A percentile compares a stretch with the other conserved stretches of the same genome.
Conservation (phyloP, 2,797 vertebrate genomes). For the Sandelia bainsii region DNA sequence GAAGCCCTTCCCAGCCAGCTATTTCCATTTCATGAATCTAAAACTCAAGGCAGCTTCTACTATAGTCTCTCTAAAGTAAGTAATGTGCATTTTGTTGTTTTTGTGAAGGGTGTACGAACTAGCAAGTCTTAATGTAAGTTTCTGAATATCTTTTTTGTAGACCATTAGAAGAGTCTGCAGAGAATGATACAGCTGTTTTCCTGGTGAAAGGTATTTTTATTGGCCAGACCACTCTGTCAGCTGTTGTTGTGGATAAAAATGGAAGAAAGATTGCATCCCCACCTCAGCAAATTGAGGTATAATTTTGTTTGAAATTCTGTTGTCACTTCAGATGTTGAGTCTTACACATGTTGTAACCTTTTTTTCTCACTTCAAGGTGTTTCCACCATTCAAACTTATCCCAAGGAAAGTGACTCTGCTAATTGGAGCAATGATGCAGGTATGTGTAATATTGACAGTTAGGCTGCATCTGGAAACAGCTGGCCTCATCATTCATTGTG, state of each 20-base stretch:
- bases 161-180: conserved; percentile 84
- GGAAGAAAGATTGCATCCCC: conserved; percentile 87
- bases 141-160: conserved; percentile 72
- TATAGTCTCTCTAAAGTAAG: conserved; percentile 92
- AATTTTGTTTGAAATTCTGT: conserved; percentile 4
- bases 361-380: conserved; percentile 85
- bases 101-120: background rate
- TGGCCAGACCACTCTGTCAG: conserved; percentile 92
- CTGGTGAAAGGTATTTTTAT: conserved; percentile 88
- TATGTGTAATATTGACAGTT: conserved; percentile 58
- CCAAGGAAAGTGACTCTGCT: conserved; percentile 93
- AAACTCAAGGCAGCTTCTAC: conserved; percentile 90
- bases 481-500: conserved; percentile 35
- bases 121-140: conserved; percentile 9
- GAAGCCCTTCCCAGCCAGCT: conserved; percentile 91
- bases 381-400: conserved; percentile 93
- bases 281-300: conserved; percentile 93
- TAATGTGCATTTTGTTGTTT: conserved; percentile 37
- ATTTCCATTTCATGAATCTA: conserved; percentile 92
- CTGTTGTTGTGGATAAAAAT: conserved; percentile 86
- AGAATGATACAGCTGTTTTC: conserved; percentile 89
- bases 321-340: background rate
- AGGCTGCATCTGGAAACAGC: conserved; percentile 16
- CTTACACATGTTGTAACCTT: background rate
- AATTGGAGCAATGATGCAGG: conserved; percentile 94